Evolutionary conservation across 2,797 vertebrate genomes (phyloP), one percentile per base, ranked within the genome.

Genomic region (Intellagama lesueurii): DNA sequence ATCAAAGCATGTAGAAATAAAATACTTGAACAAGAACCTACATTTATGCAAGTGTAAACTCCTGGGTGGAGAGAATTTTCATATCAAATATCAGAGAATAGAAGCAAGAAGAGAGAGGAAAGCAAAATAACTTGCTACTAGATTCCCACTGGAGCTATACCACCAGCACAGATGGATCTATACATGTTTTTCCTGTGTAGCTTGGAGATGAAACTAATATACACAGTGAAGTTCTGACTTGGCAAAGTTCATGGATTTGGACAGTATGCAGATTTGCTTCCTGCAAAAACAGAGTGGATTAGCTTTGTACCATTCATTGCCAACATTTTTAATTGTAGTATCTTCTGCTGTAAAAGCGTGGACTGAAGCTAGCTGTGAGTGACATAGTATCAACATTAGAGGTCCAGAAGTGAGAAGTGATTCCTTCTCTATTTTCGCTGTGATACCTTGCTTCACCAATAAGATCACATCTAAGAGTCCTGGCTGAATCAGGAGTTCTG

Each of bases 311-410:
- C 81, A 83, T n/a, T 56, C 92, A 83, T 84, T 56, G 86, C 52
- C 75, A 44, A 35, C 80, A 83, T 69, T 77, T 72, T 92, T 56
- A 85, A 69, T 30, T 0, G 0, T 49, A 88, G 30, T 93, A 12
- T 68, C 69, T 92, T 69, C 83, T 87, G 73, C 84, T 87, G 69
- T 79, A 19, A 92, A 60, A 90, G 56, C 81, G 68, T 85, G 90
- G 8, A 3, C 28, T 16, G 32, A 40, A 24, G 12, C 22, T 78
- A 92, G 87, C 60, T 19, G 17, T 64, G 60, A 19, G 19, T 64
- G 60, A 64, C 60, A 19, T 64, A 64, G 60, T 16, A 64, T 64
- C 19, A 22, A 64, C 16, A 64, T 64, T 64, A 64, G 12, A 64
- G 60, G 60, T 64, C 19, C 19, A 64, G 19, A 64, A 64, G 60